Evolutionary conservation across 2,113 vertebrate species (phyloP), one percentile per base, ranked within the genome.

Genomic region (Platanista minor): DNA sequence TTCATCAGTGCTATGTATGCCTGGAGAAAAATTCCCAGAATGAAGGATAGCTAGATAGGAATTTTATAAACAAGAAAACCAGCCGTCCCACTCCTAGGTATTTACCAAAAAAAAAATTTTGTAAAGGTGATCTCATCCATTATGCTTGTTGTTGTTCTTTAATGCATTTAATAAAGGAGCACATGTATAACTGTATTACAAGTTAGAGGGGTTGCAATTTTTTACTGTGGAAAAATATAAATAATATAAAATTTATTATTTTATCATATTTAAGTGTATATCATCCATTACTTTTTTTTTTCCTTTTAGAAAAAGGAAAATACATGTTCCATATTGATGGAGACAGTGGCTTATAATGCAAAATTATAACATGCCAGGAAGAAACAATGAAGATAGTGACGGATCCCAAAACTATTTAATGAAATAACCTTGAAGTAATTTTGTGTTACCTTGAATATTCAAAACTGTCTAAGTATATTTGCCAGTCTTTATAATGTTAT

Each of bases 281-380:
- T 93, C 36, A 92, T 41, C 41, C 43, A 57, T 39, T 88, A 33
- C 61, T 67, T 41, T 93, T 95, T 74, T 74, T 77, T 59, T 78
- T 69, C 64, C 72, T 69, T 91, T 78, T 31, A 66, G n/a, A 77
- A 93, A 80, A 92, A 82, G 69, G 43, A 90, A 95, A 94, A 84
- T 41, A 57, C 11, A 49, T 86, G n/a, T 72, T 75, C 23, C 36
- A 25, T 61, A 75, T 29, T 92, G 36, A 71, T 77, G 84, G 54
- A 21, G 36, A 89, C 36, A 64, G 36, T 94, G 43, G n/a, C n/a
- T 83, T 57, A 92, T 75, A 82, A 72, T 54, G 3, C 72, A 69
- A 96, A 95, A 95, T 75, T 66, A 54, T 54, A 87, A 95, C 72
- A 83, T 90, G n/a, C 8, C 41, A 88, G 59, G 43, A 77, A 96